phyloP scores from a whole-genome alignment of 2,888 invertebrate genomes.

The Microplitis deprimator region DNA sequence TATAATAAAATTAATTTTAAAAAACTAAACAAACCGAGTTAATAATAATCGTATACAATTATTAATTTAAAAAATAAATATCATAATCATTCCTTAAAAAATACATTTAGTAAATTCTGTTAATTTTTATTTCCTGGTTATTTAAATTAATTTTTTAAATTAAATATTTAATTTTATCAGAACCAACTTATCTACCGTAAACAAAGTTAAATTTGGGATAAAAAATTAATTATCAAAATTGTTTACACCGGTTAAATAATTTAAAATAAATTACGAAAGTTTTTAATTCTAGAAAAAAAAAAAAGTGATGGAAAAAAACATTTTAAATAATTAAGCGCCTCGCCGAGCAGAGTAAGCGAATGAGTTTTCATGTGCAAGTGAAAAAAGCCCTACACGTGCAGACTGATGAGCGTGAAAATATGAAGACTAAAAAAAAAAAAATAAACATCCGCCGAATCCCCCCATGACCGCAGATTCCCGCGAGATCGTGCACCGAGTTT shows the following conservation, averaged over 20 bases:
- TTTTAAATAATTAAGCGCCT: neutral
- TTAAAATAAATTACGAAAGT: neutral
- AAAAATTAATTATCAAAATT: neutral
- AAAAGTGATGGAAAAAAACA: neutral
- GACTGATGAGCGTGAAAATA: slow-evolving; percentile 16
- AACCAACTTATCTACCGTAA: neutral
- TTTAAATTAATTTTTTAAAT: neutral
- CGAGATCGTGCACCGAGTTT: slow-evolving; percentile 37
- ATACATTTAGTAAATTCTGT: neutral
- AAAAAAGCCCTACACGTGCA: slow-evolving; percentile 3
- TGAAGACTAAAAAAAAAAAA: slow-evolving; percentile 9
- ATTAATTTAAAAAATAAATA: neutral
- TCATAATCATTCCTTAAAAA: slow-evolving; percentile 15
- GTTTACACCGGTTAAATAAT: neutral
- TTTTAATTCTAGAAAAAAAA: neutral
- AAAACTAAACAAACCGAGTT: neutral
- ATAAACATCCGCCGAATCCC: neutral
- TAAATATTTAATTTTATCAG: neutral
- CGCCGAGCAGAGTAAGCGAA: neutral
- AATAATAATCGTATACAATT: neutral
- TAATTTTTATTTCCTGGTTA: neutral
- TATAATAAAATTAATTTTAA: neutral
- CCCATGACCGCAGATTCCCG: slow-evolving; percentile 28
- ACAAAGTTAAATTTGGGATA: neutral
- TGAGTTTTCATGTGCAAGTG: neutral